Evolutionary conservation across 2,888 invertebrate genomes (phyloP).

Genomic region (Tachina grossa): DNA sequence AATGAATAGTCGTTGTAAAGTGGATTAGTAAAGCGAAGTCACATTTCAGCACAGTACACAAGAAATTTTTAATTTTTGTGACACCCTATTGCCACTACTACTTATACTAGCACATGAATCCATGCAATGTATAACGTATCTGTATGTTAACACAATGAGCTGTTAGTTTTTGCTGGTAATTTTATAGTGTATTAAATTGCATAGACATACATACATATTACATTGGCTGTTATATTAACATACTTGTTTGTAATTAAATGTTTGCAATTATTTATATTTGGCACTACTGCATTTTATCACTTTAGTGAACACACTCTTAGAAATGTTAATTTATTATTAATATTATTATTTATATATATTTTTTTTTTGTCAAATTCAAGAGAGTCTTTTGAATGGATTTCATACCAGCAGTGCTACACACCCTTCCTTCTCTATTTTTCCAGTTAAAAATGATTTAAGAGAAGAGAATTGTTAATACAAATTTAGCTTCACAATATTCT

Average conservation of each 20-base stretch:
- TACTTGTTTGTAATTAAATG: constrained; percentile 7
- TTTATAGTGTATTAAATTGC: constrained; percentile 20
- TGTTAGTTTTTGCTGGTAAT: constrained; percentile 5
- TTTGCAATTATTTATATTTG: constrained; percentile 30
- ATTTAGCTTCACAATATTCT: no score
- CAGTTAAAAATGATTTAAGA: no score
- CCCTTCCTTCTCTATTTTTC: no score
- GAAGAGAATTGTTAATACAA: no score
- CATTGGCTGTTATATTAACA: constrained; percentile 14
- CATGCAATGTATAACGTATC: neutral
- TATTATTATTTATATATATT: neutral
- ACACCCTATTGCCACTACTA: neutral
- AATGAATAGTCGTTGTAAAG: no score
- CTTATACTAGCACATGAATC: neutral
- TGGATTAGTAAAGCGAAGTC: no score
- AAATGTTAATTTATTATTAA: constrained; percentile 35
- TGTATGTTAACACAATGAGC: neutral
- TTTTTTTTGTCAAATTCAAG: neutral
- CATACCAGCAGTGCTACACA: neutral
- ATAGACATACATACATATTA: constrained; percentile 1
- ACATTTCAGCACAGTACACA: no score
- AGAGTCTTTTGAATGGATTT: neutral
- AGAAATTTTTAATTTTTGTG: neutral
- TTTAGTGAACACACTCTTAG: constrained; percentile 25
- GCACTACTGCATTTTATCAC: constrained; percentile 39